Evolutionary conservation across 2,888 invertebrate genomes (phyloP).

Genomic region (Coelinius sp.): DNA sequence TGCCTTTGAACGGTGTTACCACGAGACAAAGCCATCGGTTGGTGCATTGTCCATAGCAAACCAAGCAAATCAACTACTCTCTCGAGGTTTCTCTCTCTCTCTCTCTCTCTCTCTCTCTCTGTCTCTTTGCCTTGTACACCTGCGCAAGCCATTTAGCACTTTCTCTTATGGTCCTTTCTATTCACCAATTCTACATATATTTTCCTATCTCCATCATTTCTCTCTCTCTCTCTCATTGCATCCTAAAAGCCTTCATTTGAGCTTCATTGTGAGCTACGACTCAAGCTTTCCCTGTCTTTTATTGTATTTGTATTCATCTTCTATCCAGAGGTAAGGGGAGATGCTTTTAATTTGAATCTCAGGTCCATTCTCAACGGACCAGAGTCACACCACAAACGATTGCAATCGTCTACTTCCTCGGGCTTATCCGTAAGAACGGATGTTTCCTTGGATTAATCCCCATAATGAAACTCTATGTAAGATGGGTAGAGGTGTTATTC

Average conservation of each 20-base stretch:
- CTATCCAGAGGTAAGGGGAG: neutral
- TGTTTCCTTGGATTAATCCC: neutral
- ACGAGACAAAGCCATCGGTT: conserved; percentile 66
- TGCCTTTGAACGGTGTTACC: conserved; percentile 62
- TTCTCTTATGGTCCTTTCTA: neutral
- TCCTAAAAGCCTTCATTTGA: neutral
- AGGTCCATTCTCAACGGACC: no score
- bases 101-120: no score
- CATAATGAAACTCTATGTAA: neutral
- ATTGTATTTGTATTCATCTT: neutral
- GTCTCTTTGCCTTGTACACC: conserved; percentile 18
- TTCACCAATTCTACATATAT: neutral
- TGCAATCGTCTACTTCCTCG: neutral
- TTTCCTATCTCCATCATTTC: neutral
- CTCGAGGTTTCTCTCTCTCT: conserved; percentile 16
- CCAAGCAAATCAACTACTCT: conserved; percentile 64
- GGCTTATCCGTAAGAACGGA: conserved; percentile 4
- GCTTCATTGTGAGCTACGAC: neutral
- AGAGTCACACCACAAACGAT: neutral
- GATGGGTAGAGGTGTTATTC: neutral
- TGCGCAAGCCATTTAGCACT: conserved; percentile 31
- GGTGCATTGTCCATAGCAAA: conserved; percentile 63
- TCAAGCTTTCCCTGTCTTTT: neutral
- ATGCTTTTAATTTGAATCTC: neutral
- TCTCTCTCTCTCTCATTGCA: conserved; percentile 1